Evolutionary conservation across 1,140 invertebrate genomes (phyloP), one percentile per base, ranked within the genome.

Genomic region (Zaprionus inermis): DNA sequence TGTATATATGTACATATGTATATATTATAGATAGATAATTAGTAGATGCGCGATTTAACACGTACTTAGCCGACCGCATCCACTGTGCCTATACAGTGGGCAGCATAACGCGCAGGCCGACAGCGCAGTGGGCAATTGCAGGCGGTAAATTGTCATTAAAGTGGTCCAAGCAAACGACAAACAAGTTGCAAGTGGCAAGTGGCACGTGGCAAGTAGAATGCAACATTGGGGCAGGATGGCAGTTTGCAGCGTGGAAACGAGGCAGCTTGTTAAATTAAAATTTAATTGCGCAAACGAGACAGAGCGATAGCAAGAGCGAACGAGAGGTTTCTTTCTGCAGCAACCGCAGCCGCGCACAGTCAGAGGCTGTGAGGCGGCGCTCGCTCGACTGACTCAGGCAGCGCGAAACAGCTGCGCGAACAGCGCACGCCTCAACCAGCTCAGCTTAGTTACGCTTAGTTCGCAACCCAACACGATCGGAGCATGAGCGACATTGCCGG

Each of bases 111-210:
- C n/a, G n/a, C n/a, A n/a, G n/a, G n/a, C 36, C 7, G 38, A 41
- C 38, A 16, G 38, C n/a, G 38, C 36, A 38, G 36, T 46, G 22
- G 34, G 61, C 51, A 32, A 78, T 63, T 46, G 51, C 20, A 30
- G 61, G 72, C 80, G 58, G 85, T 83, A 77, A 85, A 83, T 83
- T 85, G 78, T 81, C 73, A 74, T 83, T 83, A 81, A 83, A 80
- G 38, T 67, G 56, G 12, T 16, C 41, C 18, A 30, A 54, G 60
- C 54, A 20, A 60, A 34, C 34, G 38, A 46, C 34, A 22, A 30
- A 32, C 52, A 60, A 28, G 59, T 51, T 10, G 30, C 54, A 51
- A 59, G 57, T 28, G 24, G 24, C 24, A 28, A 16, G 4, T 52
- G 22, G 52, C 52, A 60, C 10, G 59, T 51, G 14, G 30, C 54